phyloP scores from a whole-genome alignment of 2,113 vertebrate species.

The Peromyscus leucopus region DNA sequence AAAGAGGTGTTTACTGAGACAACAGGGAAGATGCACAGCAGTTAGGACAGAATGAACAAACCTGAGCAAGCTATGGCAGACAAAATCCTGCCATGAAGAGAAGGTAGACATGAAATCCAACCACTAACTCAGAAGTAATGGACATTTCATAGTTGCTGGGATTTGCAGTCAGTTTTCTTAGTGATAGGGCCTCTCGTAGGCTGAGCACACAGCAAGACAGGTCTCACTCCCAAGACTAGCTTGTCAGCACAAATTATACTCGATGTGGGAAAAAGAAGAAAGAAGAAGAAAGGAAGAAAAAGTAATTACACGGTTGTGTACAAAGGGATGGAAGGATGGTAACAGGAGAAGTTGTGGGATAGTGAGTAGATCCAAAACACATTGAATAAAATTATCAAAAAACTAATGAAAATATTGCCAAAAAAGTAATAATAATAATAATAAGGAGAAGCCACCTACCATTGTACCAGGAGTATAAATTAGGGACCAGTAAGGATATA shows the following conservation, averaged over 20 bases:
- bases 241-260: background rate
- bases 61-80: background rate
- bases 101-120: background rate
- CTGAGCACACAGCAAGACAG: background rate
- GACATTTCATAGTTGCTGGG: background rate
- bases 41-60: background rate
- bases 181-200: background rate
- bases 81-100: background rate
- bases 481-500: background rate
- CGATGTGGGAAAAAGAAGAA: background rate
- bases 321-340: background rate
- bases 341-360: background rate
- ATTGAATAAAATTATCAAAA: background rate
- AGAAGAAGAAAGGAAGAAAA: background rate
- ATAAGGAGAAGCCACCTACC: background rate
- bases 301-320: background rate
- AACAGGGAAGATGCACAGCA: background rate
- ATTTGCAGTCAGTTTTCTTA: background rate
- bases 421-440: background rate
- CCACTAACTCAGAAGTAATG: background rate
- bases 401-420: background rate
- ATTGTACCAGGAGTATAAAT: background rate
- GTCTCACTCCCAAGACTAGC: background rate
- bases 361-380: background rate
- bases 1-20: background rate